Base-by-base conservation (phyloP, 1,140 invertebrate genomes). In the Zaprionus vittiger region DNA sequence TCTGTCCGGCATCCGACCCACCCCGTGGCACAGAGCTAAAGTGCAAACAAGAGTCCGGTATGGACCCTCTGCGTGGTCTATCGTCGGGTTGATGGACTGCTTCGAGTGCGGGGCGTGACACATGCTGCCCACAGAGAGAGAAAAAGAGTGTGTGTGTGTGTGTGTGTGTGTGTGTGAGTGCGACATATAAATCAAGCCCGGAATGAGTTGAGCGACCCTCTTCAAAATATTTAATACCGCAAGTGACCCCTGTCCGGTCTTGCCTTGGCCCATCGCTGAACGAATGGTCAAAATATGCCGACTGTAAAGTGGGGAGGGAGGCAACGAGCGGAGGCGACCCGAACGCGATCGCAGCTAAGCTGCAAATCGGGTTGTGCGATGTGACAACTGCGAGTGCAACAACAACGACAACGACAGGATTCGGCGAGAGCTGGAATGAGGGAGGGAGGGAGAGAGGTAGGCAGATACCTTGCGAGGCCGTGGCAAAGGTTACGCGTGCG, bases 141-240 rank as follows among this genome's bases (percentile, higher is more conserved):
- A 34, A 2, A 34, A 0, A 34, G 9, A 31, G 7, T 4, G 28
- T 0, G 47, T 31, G 15, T 41, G 49, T 60, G 34, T 41, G 26
- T 28, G 7, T 11, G 28, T 0, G 47, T 37, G 15, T 41, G 49
- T 55, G 34, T 41, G 26, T 28, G 17, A 12, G 20, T 38, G 20
- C 49, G 31, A 41, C 62, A 64, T 83, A 81, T 89, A 89, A 89
- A 89, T 89, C 84, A 89, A 76, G 84, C 72, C 31, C 52, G 60
- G 66, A 90, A 76, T 81, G 81, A 59, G 74, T 72, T 79, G 72
- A 37, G 65, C 81, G 85, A 89, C 84, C 84, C 84, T 89, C 84
- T 90, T 89, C 84, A 89, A 72, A 89, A 89, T 89, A 89, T 89
- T 89, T 79, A 89, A 89, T 89, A 89, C 84, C 84, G 52, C 84